Percentiles rank a stretch among this genome's conserved stretches.
These are phyloP conservation scores for Mystacides longicornis DNA, from an alignment of 2,888 invertebrate species.

Conservation along the genomic window DNA sequence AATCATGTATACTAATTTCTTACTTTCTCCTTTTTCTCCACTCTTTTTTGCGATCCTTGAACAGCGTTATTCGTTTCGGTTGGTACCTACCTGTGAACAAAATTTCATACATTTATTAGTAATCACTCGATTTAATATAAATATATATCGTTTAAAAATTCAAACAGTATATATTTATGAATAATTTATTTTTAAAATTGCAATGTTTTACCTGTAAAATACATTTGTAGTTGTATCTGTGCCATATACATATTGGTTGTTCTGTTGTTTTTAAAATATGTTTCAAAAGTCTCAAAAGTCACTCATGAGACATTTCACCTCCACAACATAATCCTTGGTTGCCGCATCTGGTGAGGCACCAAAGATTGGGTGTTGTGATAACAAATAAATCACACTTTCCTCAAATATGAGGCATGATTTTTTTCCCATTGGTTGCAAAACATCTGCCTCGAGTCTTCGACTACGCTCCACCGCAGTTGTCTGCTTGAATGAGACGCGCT, in stretches of 20 bases:
- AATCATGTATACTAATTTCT: no score
- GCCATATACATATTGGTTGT: not conserved
- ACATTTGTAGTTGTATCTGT: not conserved
- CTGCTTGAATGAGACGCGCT: not conserved
- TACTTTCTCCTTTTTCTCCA: no score
- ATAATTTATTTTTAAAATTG: no score
- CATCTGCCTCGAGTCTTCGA: slow-evolving; percentile 1
- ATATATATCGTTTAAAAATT: no score
- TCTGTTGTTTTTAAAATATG: not conserved
- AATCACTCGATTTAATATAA: no score
- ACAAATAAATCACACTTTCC: not conserved
- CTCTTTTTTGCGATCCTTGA: no score
- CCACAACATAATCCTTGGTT: not conserved
- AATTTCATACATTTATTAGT: no score
- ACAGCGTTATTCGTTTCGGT: no score
- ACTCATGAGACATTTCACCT: not conserved
- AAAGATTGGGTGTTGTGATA: not conserved
- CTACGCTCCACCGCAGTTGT: not conserved
- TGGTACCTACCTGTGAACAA: no score
- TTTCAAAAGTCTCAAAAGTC: not conserved
- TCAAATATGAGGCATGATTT: not conserved
- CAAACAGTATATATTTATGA: no score
- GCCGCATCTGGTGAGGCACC: slow-evolving; percentile 4
- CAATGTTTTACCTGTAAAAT: not conserved
- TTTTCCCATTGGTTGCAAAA: not conserved